phyloP scores from a whole-genome alignment of 2,888 invertebrate genomes.

The Spatulosminthurus flaviceps region DNA sequence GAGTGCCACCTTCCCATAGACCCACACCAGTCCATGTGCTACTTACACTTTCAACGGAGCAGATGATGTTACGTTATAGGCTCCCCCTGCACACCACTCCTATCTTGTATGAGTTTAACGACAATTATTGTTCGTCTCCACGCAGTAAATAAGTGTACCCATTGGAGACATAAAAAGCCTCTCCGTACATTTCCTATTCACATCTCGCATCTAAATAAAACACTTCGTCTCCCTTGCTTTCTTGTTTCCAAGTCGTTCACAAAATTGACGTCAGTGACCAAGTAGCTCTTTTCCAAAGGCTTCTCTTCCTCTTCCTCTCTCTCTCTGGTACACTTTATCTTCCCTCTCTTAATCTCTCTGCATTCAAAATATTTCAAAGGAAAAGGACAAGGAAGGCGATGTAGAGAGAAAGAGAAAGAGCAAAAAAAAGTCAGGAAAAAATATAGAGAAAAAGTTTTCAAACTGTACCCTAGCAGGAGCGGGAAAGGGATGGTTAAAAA shows the following conservation, averaged over 20 bases:
- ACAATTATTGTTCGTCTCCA: constrained; percentile 64
- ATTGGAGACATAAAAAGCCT: constrained; percentile 63
- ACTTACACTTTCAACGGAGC: no score
- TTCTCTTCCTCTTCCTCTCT: no score
- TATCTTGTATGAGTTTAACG: constrained; percentile 33
- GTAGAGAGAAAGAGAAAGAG: neutral
- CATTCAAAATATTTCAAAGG: constrained; percentile 2
- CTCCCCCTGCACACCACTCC: no score
- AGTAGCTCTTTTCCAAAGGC: no score
- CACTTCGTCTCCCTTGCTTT: constrained; percentile 42
- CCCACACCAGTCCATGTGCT: neutral
- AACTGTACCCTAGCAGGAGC: neutral
- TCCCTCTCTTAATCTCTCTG: neutral
- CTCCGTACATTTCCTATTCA: constrained; percentile 60
- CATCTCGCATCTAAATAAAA: constrained; percentile 48
- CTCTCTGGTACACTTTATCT: constrained; percentile 15
- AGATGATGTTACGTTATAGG: no score
- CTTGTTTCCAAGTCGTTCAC: neutral
- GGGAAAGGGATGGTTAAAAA: no score
- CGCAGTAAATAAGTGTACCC: constrained; percentile 63
- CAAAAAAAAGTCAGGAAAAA: neutral
- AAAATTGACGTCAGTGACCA: constrained; percentile 63
- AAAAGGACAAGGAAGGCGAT: no score
- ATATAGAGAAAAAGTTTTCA: neutral
- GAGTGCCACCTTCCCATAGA: neutral